phyloP scores from a whole-genome alignment of 2,888 invertebrate species.

The Troglohyphantes excavatus region DNA sequence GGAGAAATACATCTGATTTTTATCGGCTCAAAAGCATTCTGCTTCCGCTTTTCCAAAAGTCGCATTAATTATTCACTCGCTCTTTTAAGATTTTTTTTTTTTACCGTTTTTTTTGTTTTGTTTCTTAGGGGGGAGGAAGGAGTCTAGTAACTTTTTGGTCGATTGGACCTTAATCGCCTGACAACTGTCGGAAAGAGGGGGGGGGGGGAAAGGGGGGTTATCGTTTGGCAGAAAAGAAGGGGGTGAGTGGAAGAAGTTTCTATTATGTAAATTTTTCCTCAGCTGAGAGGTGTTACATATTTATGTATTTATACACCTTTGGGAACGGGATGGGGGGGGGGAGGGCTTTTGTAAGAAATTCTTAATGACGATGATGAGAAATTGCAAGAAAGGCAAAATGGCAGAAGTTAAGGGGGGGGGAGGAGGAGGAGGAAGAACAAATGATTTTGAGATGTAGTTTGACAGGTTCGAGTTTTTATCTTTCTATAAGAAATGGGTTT shows the following conservation, averaged over 20 bases:
- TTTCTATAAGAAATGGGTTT: too few species aligned
- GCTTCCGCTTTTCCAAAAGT: slow-evolving; percentile 33
- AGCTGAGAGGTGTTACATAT: slow-evolving; percentile 54
- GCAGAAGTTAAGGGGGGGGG: background rate
- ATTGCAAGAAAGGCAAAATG: background rate
- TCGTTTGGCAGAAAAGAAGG: slow-evolving; percentile 17
- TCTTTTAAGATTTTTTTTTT: slow-evolving; percentile 20
- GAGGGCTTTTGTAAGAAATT: background rate
- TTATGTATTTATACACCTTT: slow-evolving; percentile 54
- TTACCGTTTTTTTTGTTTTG: background rate
- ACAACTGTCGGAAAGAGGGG: slow-evolving; percentile 67
- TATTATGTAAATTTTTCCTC: slow-evolving; percentile 60
- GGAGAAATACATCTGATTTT: slow-evolving; percentile 71
- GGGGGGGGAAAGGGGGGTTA: slow-evolving; percentile 34
- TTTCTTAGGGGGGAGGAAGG: background rate
- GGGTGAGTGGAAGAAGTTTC: background rate
- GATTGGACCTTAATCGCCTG: slow-evolving; percentile 75
- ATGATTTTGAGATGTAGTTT: slow-evolving; percentile 5
- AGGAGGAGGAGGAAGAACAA: background rate
- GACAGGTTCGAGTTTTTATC: background rate
- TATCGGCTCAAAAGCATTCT: slow-evolving; percentile 69
- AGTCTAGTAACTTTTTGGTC: slow-evolving; percentile 25
- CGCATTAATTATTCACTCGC: slow-evolving; percentile 74
- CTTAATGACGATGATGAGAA: slow-evolving; percentile 2
- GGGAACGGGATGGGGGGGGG: background rate